Evolutionary conservation across 2,797 vertebrate genomes (phyloP).

Genomic region (Zalophus californianus): DNA sequence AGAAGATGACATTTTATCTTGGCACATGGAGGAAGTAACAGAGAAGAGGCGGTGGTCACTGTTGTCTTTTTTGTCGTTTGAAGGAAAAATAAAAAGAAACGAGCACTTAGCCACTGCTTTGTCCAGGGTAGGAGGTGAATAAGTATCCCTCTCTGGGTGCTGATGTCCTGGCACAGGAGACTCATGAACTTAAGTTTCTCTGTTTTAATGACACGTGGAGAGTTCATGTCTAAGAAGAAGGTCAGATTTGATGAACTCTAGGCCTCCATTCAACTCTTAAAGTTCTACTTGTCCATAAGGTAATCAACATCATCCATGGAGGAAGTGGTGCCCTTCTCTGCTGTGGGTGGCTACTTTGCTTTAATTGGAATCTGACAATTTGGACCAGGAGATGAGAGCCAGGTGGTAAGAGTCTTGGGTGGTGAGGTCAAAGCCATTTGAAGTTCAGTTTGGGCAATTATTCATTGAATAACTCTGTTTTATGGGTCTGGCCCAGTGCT

Average conservation of each 20-base stretch:
- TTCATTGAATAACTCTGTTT: not conserved
- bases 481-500: not conserved
- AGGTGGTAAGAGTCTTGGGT: no score
- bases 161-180: not conserved
- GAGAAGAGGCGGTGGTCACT: not conserved
- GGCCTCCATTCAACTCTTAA: not conserved
- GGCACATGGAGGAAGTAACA: not conserved
- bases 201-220: not conserved
- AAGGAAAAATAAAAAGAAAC: slow-evolving; percentile 12
- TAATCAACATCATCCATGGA: not conserved
- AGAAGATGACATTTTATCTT: not conserved
- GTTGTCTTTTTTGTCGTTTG: not conserved
- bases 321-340: not conserved
- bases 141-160: not conserved
- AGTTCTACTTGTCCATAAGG: not conserved
- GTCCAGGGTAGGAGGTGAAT: not conserved
- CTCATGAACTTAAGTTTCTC: not conserved
- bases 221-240: not conserved
- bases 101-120: not conserved
- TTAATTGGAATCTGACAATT: not conserved
- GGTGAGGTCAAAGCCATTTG: not conserved
- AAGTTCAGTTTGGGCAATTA: not conserved
- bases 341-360: not conserved
- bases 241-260: not conserved
- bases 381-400: not conserved